phyloP scores from a whole-genome alignment of 2,888 invertebrate species.

The Watsonalla binaria region DNA sequence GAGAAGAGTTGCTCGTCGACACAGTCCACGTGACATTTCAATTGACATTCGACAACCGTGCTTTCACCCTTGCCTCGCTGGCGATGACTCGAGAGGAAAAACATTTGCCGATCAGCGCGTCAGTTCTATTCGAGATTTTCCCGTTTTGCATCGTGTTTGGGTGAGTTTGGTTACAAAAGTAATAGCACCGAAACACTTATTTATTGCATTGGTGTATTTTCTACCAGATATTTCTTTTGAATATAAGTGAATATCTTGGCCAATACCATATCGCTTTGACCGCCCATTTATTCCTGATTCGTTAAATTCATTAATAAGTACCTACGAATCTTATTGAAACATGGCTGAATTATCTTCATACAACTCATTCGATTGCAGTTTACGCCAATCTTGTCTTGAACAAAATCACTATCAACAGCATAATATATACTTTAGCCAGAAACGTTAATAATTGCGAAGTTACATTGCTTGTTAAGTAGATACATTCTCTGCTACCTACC shows the following conservation, averaged over 20 bases:
- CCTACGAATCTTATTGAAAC: neutral
- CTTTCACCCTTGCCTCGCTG: constrained; percentile 89
- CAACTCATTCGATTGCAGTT: too few species aligned
- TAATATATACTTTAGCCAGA: too few species aligned
- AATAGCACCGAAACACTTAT: too few species aligned
- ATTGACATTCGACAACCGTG: constrained; percentile 95
- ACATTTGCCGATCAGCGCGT: constrained; percentile 92
- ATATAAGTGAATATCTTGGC: neutral
- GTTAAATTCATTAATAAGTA: neutral
- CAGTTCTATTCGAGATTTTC: constrained; percentile 96
- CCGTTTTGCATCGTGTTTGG: constrained; percentile 98
- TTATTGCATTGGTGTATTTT: too few species aligned
- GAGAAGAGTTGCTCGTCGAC: constrained; percentile 92
- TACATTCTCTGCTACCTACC: too few species aligned
- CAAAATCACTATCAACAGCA: too few species aligned
- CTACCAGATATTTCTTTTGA: too few species aligned
- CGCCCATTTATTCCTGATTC: too few species aligned
- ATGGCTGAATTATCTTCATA: neutral
- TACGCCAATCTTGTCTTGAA: neutral
- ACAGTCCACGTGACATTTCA: constrained; percentile 97
- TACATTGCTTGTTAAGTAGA: too few species aligned
- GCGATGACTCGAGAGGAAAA: constrained; percentile 93
- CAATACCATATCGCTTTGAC: neutral
- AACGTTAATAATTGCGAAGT: too few species aligned
- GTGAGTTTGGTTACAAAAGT: constrained; percentile 68